Evolutionary conservation across 2,797 vertebrate genomes (phyloP), one percentile per base, ranked within the genome.

Genomic region (Peromyscus eremicus): DNA sequence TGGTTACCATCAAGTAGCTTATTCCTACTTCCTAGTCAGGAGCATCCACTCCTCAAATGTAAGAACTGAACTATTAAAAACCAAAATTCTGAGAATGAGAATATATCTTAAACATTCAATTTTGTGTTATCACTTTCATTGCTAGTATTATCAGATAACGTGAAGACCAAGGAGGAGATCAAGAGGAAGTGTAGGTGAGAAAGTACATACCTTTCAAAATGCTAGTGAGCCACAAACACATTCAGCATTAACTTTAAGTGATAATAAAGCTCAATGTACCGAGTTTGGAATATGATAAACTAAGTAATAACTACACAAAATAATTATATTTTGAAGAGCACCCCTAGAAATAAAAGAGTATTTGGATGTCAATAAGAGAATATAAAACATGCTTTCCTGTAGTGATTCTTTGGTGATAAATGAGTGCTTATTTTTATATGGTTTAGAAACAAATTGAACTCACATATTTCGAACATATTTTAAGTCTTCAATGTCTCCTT

Each of bases 401-500:
- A 14, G 7, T 3, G 16, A 2, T 62, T 75, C 43, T 85, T 81
- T 17, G 64, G 14, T n/a, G 3, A n/a, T n/a, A n/a, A 55, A n/a
- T 32, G 80, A 89, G 32, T 40, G 16, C 55, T 84, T 91, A 57
- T 81, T 68, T 88, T 95, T 68, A 79, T 25, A 88, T 46, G 4
- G 13, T 46, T 46, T 62, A 89, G 32, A 95, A 94, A 83, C 11
- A 57, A 82, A 91, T 77, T 86, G 34, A 94, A 94, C 25, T 80
- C 19, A 34, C 27, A 2, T 83, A 27, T 93, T 94, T 96, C 17
- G 92, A 75, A 92, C 16, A 89, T 73, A 88, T 79, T 57, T 76
- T 23, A 76, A 94, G 25, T 70, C 8, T 40, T 94, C 52, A 92
- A 87, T 83, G 14, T 10, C 16, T 81, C 40, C 37, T 91, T 97